Conservation (phyloP, 1,140 invertebrate species). For the Drosophila kikkawai region DNA sequence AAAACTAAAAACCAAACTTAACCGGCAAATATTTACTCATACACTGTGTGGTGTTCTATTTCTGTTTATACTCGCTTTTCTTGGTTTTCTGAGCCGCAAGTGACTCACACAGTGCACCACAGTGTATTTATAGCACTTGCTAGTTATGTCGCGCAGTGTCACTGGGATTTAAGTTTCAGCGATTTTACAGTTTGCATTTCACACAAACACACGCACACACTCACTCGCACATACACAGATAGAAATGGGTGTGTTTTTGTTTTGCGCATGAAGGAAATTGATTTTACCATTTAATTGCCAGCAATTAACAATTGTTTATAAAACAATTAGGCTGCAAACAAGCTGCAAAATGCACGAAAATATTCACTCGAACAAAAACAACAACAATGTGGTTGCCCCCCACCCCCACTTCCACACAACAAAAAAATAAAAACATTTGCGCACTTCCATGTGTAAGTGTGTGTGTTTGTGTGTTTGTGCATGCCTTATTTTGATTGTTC, state of each 20-base stretch:
- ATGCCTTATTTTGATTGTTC: conserved; percentile 40
- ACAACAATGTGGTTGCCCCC: neutral
- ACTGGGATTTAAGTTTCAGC: conserved; percentile 23
- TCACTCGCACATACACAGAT: neutral
- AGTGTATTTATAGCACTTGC: conserved; percentile 23
- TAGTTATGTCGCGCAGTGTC: conserved; percentile 33
- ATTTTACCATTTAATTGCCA: conserved; percentile 12
- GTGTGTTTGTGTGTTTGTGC: conserved; percentile 10
- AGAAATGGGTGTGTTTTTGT: conserved; percentile 49
- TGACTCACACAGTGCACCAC: conserved; percentile 52
- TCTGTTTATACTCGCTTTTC: conserved; percentile 5
- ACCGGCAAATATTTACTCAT: conserved; percentile 55
- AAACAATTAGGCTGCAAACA: conserved; percentile 18
- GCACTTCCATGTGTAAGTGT: conserved; percentile 8
- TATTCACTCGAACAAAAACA: conserved; percentile 5
- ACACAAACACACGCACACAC: neutral
- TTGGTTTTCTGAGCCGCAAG: conserved; percentile 28
- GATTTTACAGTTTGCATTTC: conserved; percentile 16
- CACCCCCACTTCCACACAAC: neutral
- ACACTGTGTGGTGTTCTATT: conserved; percentile 20
- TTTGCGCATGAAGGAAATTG: conserved; percentile 32
- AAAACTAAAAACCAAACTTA: conserved; percentile 19
- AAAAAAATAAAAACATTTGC: conserved; percentile 36
- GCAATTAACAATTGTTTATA: conserved; percentile 12
- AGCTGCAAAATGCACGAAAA: conserved; percentile 2